These are phyloP conservation scores for Stratiomys singularior DNA, from an alignment of 2,888 invertebrate genomes.

Conservation along the genomic window DNA sequence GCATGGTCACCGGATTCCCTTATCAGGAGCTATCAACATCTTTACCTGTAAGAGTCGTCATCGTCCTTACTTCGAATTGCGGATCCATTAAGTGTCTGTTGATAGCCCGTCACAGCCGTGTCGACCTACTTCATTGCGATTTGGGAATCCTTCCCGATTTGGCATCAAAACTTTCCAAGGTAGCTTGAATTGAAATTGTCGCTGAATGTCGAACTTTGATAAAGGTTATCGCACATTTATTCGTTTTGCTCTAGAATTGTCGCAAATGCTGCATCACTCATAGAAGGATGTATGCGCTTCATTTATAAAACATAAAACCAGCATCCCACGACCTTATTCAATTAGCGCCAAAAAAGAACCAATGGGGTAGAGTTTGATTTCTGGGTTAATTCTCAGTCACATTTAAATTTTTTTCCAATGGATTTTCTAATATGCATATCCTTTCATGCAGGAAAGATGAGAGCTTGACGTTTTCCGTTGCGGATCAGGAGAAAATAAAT, in stretches of 20 bases:
- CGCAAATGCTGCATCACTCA: background rate
- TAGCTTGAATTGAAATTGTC: conserved; percentile 42
- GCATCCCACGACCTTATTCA: conserved; percentile 25
- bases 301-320: conserved; percentile 18
- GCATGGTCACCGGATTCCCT: conserved; percentile 9
- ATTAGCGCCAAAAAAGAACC: background rate
- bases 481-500: too few relatives aligned
- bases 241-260: background rate
- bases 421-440: too few relatives aligned
- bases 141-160: background rate
- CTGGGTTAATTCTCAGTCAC: background rate
- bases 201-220: conserved; percentile 45
- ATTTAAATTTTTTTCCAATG: too few relatives aligned
- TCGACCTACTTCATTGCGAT: conserved; percentile 38
- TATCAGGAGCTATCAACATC: conserved; percentile 35
- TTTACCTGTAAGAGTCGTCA: background rate
- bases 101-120: conserved; percentile 41
- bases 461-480: too few relatives aligned
- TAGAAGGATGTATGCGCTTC: background rate
- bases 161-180: conserved; percentile 19
- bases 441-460: too few relatives aligned
- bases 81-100: conserved; percentile 45
- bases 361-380: background rate
- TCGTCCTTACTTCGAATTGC: conserved; percentile 44
- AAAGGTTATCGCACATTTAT: conserved; percentile 24